Percentiles rank a stretch among this genome's conserved stretches.
These are phyloP conservation scores for Ceratina calcarata DNA, from an alignment of 1,140 invertebrate species.

Conservation along the genomic window DNA sequence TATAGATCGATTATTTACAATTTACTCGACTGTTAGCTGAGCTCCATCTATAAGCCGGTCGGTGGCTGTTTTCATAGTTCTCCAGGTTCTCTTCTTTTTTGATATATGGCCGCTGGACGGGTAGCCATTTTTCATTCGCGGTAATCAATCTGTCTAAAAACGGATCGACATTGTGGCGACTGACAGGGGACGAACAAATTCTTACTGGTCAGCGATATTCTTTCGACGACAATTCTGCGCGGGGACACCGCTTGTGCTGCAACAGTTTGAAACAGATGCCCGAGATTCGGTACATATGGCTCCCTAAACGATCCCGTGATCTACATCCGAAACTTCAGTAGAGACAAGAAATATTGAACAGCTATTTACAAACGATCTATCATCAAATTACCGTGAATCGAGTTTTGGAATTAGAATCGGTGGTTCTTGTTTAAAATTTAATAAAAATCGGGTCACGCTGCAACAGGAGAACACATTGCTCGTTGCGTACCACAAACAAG, in stretches of 20 bases:
- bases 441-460: too few species aligned
- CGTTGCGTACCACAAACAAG: too few species aligned
- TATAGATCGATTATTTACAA: too few species aligned
- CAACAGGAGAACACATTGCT: too few species aligned
- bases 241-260: not conserved
- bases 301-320: not conserved
- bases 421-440: too few species aligned
- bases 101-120: slow-evolving; percentile 11
- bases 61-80: not conserved
- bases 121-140: slow-evolving; percentile 22
- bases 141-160: slow-evolving; percentile 35
- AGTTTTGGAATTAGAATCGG: too few species aligned
- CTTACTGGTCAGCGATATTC: slow-evolving; percentile 36
- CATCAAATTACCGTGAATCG: too few species aligned
- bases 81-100: slow-evolving; percentile 2
- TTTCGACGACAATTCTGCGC: not conserved
- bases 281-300: not conserved
- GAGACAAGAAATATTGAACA: too few species aligned
- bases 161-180: slow-evolving; percentile 21
- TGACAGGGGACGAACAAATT: slow-evolving; percentile 34
- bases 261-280: slow-evolving; percentile 4
- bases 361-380: too few species aligned
- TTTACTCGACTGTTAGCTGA: not conserved
- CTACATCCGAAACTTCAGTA: not conserved
- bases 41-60: not conserved